Evolutionary conservation across 1,140 invertebrate species (phyloP).

Genomic region (Cylas formicarius): DNA sequence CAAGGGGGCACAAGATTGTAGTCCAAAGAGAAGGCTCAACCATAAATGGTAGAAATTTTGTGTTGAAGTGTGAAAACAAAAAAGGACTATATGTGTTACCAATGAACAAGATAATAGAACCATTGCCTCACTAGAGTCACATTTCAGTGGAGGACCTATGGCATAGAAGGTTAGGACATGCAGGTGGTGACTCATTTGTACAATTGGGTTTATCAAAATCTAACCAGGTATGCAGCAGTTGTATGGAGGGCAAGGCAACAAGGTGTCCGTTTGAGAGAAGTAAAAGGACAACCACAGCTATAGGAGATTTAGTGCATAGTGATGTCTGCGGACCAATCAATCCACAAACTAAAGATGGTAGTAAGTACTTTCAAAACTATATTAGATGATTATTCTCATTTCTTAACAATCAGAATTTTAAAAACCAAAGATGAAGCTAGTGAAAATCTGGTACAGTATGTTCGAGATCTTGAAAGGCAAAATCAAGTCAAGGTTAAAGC

Average conservation of each 20-base stretch:
- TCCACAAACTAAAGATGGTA: conserved; percentile 27
- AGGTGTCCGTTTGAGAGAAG: conserved; percentile 30
- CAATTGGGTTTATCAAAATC: conserved; percentile 9
- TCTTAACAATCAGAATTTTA: conserved; percentile 33
- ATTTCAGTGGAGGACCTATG: conserved; percentile 19
- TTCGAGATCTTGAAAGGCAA: conserved; percentile 16
- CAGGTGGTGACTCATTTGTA: conserved; percentile 9
- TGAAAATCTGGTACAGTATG: conserved; percentile 10
- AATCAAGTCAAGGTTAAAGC: conserved; percentile 22
- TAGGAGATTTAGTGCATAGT: conserved; percentile 34
- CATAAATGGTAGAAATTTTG: too few relatives aligned
- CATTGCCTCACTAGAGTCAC: too few relatives aligned
- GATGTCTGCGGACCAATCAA: conserved; percentile 38
- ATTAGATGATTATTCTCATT: conserved; percentile 40
- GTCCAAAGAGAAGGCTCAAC: too few relatives aligned
- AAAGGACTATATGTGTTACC: too few relatives aligned
- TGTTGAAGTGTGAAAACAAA: too few relatives aligned
- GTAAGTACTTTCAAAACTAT: conserved; percentile 40
- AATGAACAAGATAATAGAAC: too few relatives aligned
- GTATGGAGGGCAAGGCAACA: conserved; percentile 28
- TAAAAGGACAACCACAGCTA: conserved; percentile 22
- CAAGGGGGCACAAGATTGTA: too few relatives aligned
- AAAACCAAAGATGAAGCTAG: conserved; percentile 28
- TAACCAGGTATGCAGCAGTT: conserved; percentile 24
- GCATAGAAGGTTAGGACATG: conserved; percentile 23